Base-by-base conservation (phyloP, 53 echinoderm and acorn worm genomes). In the Echinometra lucunter region DNA sequence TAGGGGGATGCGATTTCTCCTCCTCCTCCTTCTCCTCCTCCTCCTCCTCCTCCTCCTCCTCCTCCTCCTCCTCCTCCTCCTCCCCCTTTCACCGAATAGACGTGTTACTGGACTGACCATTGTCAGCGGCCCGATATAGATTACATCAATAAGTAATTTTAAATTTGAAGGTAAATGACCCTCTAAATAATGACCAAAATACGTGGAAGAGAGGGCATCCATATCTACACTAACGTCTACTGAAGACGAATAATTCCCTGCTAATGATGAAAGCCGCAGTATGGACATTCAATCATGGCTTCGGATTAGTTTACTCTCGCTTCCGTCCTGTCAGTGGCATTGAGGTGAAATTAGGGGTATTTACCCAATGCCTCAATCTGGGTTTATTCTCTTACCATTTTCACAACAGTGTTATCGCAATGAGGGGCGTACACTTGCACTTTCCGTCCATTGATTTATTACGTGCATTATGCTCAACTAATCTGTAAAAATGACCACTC, bases 261-360 rank as follows among this genome's bases (percentile, higher is more conserved):
- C 78, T 78, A 78, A 78, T 42, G 21, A 78, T 19, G 78, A 40
- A 40, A 78, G 42, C 78, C 42, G 4, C 42, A 42, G 38, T 37
- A 78, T 78, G 78, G 44, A 19, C 42, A 78, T 78, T 19, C 78
- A 78, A 42, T 78, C 42, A 78, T 17, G 42, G 78, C 38, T 40
- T 19, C 38, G 8, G 78, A 78, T 78, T 78, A 78, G 38, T 78
- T 78, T 78, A 78, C 19, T 42, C 42, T 21, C 35, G 2, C 35
- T 18, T 18, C 15, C 34, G 1, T 72, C 11, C 42, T 78, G 12
- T 17, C 38, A 40, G 42, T 42, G 78, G 23, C 23, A 40, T 38
- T 78, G 42, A 78, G 18, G 78, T 40, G 78, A 78, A 78, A 78
- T 78, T 40, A 12, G 78, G 69, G 78, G 78, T 40, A 78, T n/a